phyloP scores from a whole-genome alignment of 2,888 invertebrate species.

The Rhogogaster chlorosoma region DNA sequence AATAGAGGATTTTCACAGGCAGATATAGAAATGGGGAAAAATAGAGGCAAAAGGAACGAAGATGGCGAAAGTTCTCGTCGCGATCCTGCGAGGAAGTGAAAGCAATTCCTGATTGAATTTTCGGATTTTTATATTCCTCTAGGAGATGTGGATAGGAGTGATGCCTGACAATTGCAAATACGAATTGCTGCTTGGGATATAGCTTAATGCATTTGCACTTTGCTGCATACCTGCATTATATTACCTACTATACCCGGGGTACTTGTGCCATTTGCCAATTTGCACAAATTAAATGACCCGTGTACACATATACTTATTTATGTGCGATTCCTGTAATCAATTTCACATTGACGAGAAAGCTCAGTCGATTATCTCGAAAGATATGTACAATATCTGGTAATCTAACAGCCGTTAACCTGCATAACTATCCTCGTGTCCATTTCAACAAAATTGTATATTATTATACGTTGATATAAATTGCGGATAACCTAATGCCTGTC shows the following conservation, averaged over 20 bases:
- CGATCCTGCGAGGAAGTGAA: conserved; percentile 33
- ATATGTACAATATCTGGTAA: not conserved
- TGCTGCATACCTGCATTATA: not conserved
- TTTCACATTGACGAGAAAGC: conserved; percentile 31
- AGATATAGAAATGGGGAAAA: not conserved
- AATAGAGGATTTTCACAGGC: not conserved
- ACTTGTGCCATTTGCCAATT: conserved; percentile 15
- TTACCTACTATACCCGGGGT: not conserved
- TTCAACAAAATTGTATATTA: conserved; percentile 5
- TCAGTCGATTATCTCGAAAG: conserved; percentile 3
- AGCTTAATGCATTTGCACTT: conserved; percentile 9
- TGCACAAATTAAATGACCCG: conserved; percentile 27
- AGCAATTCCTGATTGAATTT: conserved; percentile 25
- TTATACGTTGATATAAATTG: not conserved
- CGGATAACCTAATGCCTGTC: not conserved
- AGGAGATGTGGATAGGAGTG: not conserved
- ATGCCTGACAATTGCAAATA: conserved; percentile 1
- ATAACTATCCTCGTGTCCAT: conserved; percentile 4
- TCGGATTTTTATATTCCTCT: not conserved
- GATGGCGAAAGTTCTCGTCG: conserved; percentile 20
- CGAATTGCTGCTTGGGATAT: too few species aligned
- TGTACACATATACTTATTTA: conserved; percentile 22
- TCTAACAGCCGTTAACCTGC: not conserved
- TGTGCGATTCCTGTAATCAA: conserved; percentile 30
- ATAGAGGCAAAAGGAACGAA: not conserved